These are phyloP conservation scores for Poeciliopsis infans DNA, from an alignment of 2,797 vertebrate genomes.

Conservation along the genomic window DNA sequence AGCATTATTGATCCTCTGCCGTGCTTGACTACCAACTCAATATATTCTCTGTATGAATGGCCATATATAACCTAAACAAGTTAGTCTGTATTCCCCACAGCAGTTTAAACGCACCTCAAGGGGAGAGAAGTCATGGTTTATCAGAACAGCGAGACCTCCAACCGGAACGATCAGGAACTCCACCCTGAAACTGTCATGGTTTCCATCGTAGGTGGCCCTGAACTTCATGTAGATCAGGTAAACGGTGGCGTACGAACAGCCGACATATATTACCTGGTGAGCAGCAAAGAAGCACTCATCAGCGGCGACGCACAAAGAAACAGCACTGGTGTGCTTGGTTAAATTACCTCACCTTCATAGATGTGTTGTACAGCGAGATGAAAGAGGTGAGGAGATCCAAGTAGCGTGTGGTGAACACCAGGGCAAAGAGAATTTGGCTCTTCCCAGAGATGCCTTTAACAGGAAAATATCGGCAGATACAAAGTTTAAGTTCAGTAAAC, in stretches of 20 bases:
- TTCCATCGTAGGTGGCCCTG: conserved; percentile 97
- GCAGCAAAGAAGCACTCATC: neutral
- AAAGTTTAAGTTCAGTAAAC: neutral
- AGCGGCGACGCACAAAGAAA: neutral
- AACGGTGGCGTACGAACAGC: conserved; percentile 91
- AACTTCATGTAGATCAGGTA: conserved; percentile 97
- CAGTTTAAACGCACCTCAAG: conserved; percentile 84
- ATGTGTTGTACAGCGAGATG: conserved; percentile 97
- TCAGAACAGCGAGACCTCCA: conserved; percentile 92
- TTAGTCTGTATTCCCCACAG: neutral
- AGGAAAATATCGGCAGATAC: conserved; percentile 24
- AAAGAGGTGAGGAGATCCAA: conserved; percentile 97
- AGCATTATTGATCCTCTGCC: neutral
- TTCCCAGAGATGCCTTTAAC: conserved; percentile 96
- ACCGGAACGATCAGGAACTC: conserved; percentile 97
- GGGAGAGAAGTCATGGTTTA: conserved; percentile 96
- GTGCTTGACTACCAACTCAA: neutral
- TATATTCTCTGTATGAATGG: neutral
- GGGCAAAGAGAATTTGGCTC: conserved; percentile 97
- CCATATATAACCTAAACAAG: rapidly evolving
- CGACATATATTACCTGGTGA: conserved; percentile 93
- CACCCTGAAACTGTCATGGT: conserved; percentile 96
- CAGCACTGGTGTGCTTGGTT: neutral
- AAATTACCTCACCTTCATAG: conserved; percentile 90
- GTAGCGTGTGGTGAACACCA: conserved; percentile 97